Percentiles rank a stretch among this genome's conserved stretches.
phyloP scores from a whole-genome alignment of 2,113 vertebrate genomes.

The Ophthalmotilapia sp. region DNA sequence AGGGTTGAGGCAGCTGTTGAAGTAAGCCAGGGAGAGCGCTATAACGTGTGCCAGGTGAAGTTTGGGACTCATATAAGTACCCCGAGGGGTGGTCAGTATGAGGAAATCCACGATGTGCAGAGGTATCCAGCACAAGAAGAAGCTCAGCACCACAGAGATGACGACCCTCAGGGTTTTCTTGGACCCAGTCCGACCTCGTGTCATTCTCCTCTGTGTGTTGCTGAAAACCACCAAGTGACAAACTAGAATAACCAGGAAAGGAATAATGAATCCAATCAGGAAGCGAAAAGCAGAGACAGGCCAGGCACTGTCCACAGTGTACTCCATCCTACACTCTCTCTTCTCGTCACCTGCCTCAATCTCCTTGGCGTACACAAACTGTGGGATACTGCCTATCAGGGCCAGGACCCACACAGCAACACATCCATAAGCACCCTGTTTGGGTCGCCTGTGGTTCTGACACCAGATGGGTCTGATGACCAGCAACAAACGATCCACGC shows the following conservation, averaged over 20 bases:
- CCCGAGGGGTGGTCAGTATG: no score
- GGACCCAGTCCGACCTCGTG: no score
- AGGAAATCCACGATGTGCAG: no score
- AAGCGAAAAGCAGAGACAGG: constrained; percentile 28
- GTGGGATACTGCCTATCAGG: constrained; percentile 65
- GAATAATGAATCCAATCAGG: constrained; percentile 72
- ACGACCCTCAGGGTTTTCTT: no score
- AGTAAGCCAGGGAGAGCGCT: no score
- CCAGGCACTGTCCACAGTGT: fast-evolving
- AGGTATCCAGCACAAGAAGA: no score
- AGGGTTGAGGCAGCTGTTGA: no score
- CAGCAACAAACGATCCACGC: constrained; percentile 75
- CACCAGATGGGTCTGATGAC: constrained; percentile 73
- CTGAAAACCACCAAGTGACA: no score
- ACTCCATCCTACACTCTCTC: constrained; percentile 30
- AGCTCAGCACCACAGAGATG: no score
- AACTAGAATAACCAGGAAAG: constrained; percentile 36
- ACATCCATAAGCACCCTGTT: constrained; percentile 5
- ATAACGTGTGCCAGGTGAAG: no score
- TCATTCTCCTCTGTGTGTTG: no score
- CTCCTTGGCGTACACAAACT: constrained; percentile 52
- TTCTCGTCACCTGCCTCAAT: fast-evolving
- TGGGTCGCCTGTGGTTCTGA: constrained; percentile 47
- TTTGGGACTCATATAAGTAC: no score
- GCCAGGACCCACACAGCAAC: constrained; percentile 67